These are phyloP conservation scores for Apogon talboti DNA, from an alignment of 2,797 vertebrate genomes.

Conservation along the genomic window DNA sequence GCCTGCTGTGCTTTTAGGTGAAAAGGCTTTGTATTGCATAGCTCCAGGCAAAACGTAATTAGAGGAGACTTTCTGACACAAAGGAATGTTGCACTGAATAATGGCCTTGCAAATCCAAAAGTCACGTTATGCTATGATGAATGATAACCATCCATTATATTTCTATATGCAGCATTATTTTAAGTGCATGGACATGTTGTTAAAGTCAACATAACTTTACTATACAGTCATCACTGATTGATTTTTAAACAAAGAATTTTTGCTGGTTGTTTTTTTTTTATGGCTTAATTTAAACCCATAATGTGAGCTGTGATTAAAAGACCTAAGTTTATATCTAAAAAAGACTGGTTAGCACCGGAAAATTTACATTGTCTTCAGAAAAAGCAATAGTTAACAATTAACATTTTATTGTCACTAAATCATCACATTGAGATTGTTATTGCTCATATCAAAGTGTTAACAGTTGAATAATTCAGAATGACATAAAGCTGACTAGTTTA, in stretches of 20 bases:
- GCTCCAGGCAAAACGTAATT: constrained; percentile 81
- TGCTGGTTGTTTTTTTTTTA: constrained; percentile 2
- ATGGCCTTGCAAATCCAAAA: constrained; percentile 58
- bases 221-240: background rate
- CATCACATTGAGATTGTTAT: too few species aligned
- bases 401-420: too few species aligned
- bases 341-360: too few species aligned
- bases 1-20: constrained; percentile 69
- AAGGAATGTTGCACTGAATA: constrained; percentile 83
- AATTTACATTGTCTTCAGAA: too few species aligned
- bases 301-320: background rate
- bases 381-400: too few species aligned
- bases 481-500: too few species aligned
- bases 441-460: too few species aligned
- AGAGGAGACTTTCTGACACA: constrained; percentile 82
- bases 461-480: too few species aligned
- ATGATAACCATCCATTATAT: constrained; percentile 34
- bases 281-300: background rate
- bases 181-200: constrained; percentile 1
- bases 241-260: too few species aligned
- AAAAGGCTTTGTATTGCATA: constrained; percentile 70
- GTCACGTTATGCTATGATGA: constrained; percentile 42
- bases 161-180: constrained; percentile 5
- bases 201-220: constrained; percentile 3
- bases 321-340: too few species aligned